A percentile compares a stretch with the other conserved stretches of the same genome.
Evolutionary conservation across 2,797 vertebrate genomes (phyloP).

Genomic region (Merluccius polli): DNA sequence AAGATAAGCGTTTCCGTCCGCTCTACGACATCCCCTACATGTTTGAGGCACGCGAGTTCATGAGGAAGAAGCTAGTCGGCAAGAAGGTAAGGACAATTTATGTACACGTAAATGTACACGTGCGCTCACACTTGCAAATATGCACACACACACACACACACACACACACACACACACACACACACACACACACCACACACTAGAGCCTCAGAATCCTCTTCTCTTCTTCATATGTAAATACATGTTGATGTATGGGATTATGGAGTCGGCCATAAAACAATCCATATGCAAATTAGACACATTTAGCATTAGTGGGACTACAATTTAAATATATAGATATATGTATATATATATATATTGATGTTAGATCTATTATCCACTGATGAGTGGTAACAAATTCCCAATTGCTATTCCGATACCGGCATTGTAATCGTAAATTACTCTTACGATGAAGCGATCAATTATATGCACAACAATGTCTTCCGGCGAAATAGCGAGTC

Average conservation of each 20-base stretch:
- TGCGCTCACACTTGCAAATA: background rate
- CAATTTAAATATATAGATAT: background rate
- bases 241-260: background rate
- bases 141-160: no score
- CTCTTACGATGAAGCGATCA: no score
- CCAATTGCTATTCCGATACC: no score
- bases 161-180: no score
- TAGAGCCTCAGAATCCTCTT: background rate
- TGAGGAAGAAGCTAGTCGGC: slow-evolving; percentile 96
- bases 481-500: no score
- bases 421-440: background rate
- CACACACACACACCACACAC: no score
- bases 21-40: slow-evolving; percentile 98
- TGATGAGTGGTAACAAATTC: no score
- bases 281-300: background rate
- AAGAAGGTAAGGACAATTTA: slow-evolving; percentile 83
- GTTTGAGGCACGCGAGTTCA: slow-evolving; percentile 97
- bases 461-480: no score
- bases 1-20: slow-evolving; percentile 94
- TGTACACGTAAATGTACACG: background rate
- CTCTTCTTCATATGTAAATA: background rate
- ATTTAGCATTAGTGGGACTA: background rate
- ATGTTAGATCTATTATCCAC: no score
- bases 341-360: no score
- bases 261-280: background rate